Base-by-base conservation (phyloP, 2,888 invertebrate species). In the Baronia brevicornis region DNA sequence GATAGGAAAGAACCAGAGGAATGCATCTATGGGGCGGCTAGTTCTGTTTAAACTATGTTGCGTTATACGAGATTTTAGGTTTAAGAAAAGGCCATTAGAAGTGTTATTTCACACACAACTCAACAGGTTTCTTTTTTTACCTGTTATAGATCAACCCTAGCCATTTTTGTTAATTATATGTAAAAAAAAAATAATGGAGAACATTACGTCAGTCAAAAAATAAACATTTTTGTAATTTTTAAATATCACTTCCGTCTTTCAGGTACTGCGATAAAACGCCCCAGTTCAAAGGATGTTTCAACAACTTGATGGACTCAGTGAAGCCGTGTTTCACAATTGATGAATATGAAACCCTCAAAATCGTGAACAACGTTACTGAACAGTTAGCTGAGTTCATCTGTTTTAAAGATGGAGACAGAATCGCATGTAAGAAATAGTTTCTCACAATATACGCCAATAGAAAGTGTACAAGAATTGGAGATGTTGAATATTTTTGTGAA, bases 321-420 rank as follows among this genome's bases (percentile, higher is more conserved):
- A 85, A 88, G 45, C 85, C 87, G 0, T 94, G 94, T 51, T 70
- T 94, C 35, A 84, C 87, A 0, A 57, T 67, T 0, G 72, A 86
- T 0, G 93, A 94, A 54, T 85, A 80, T 27, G 80, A 85, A 1
- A 88, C 87, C 32, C 84, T 90, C 26, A 85, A 87, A 38, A 86
- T 87, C 0, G 63, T 90, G 0, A 73, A 88, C 54, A 90, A 91
- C 44, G 88, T 93, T 18, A 86, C 92, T 0, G 86, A 90, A 18
- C 90, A 91, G 41, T 70, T 94, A 1, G 74, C 90, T 0, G 87
- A 89, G 44, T 94, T 94, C 58, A 77, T 91, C 11, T 94, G 94
- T 58, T 89, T 85, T 53, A 93, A 93, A 51, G 92, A 93, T 48
- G 94, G 94, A 4, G 93, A 94, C 60, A 88, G 93, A 47, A 91